These are phyloP conservation scores for Podarcis siculus DNA, from an alignment of 2,797 vertebrate species.

Conservation along the genomic window DNA sequence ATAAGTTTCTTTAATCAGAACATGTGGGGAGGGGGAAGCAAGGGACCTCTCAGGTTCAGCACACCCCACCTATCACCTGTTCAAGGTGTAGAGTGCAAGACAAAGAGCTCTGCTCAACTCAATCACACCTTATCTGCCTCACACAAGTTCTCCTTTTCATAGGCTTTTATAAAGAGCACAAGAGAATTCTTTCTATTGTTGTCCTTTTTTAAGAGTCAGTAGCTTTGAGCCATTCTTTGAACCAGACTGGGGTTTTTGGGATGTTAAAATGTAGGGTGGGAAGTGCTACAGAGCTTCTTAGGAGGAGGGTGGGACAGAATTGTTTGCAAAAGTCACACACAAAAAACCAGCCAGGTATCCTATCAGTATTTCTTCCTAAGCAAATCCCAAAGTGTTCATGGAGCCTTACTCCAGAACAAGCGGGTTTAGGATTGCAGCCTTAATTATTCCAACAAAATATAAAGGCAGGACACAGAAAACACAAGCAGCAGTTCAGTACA, in stretches of 20 bases:
- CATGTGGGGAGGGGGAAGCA: background rate
- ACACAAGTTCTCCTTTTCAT: background rate
- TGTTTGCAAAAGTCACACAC: background rate
- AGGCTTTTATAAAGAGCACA: conserved; percentile 12
- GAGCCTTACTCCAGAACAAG: background rate
- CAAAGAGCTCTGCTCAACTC: background rate
- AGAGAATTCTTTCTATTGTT: background rate
- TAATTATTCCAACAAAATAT: background rate
- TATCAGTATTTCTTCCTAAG: background rate
- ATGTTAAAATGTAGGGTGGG: background rate
- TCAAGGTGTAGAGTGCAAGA: background rate
- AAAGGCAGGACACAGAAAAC: background rate
- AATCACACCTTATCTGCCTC: background rate
- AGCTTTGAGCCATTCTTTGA: too few species aligned
- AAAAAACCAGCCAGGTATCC: background rate
- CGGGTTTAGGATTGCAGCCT: background rate
- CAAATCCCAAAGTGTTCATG: background rate
- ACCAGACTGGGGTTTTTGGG: background rate
- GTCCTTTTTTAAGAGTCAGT: too few species aligned
- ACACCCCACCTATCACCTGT: conserved; percentile 3
- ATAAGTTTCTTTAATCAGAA: background rate
- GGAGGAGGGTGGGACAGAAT: too few species aligned
- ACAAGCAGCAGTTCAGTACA: background rate
- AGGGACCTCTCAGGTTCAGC: background rate
- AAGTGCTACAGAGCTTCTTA: too few species aligned